Percentiles rank a stretch among this genome's conserved stretches.
These are phyloP conservation scores for Amphiprion clarkii DNA, from an alignment of 2,797 vertebrate species.

Conservation along the genomic window DNA sequence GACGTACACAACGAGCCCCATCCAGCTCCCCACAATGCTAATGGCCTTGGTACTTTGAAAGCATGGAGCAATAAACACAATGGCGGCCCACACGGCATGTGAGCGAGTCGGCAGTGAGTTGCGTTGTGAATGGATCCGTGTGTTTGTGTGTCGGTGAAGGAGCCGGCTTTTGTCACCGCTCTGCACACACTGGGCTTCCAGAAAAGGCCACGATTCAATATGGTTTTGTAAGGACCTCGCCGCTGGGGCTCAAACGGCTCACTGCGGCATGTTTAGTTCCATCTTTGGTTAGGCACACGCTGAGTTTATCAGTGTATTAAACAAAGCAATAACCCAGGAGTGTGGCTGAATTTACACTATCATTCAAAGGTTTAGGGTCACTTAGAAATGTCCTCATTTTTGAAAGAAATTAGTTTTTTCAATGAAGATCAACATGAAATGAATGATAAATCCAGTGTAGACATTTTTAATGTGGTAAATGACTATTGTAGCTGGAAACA, in stretches of 20 bases:
- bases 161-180: conserved; percentile 66
- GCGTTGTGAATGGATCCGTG: conserved; percentile 62
- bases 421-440: no score
- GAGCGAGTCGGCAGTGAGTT: conserved; percentile 65
- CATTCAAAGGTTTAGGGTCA: no score
- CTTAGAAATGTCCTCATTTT: no score
- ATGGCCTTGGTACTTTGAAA: conserved; percentile 72
- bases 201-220: conserved; percentile 66
- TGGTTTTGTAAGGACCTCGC: conserved; percentile 60
- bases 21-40: conserved; percentile 69
- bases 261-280: background rate
- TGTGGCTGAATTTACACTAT: background rate
- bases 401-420: no score
- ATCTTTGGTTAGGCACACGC: background rate
- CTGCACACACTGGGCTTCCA: conserved; percentile 67
- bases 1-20: conserved; percentile 39
- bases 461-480: no score
- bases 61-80: conserved; percentile 71
- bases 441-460: no score
- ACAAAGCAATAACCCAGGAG: no score
- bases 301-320: no score
- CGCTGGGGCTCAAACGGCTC: conserved; percentile 32
- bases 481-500: no score
- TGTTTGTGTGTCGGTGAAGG: conserved; percentile 51
- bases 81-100: conserved; percentile 67